Conservation (phyloP, 2,113 vertebrate species). For the Numenius arquata region DNA sequence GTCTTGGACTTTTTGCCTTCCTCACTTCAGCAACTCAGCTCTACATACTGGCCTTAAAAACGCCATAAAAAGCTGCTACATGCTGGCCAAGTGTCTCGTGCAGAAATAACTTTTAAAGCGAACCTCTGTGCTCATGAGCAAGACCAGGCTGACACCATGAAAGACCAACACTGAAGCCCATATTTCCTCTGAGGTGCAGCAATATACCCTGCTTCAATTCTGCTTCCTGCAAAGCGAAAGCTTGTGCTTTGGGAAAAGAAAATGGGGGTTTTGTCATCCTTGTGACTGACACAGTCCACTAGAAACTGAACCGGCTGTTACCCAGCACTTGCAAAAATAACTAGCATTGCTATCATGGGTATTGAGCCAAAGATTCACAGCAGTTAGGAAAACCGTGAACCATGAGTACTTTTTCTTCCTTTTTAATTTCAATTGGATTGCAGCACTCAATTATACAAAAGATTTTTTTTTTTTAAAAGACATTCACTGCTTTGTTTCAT, state of each 20-base stretch:
- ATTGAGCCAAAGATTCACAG: not conserved
- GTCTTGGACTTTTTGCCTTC: not conserved
- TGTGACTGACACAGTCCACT: not conserved
- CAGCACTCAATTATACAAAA: not conserved
- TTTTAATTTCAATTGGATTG: not conserved
- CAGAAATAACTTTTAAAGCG: not conserved
- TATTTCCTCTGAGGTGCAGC: not conserved
- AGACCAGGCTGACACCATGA: not conserved
- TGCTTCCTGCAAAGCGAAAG: not conserved
- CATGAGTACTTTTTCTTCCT: not conserved
- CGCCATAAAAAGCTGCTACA: not conserved
- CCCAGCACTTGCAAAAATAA: not conserved
- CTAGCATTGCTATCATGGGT: not conserved
- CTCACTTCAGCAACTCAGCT: not conserved
- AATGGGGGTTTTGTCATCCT: not conserved
- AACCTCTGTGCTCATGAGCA: not conserved
- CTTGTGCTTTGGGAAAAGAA: not conserved
- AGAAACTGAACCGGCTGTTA: not conserved
- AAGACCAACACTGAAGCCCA: not conserved
- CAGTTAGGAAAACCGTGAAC: not conserved
- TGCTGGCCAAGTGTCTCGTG: not conserved
- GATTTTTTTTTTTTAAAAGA: not conserved
- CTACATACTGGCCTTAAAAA: not conserved
- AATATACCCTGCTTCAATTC: not conserved
- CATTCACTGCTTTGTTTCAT: constrained; percentile 13